Evolutionary conservation across 1,140 invertebrate species (phyloP), one percentile per base, ranked within the genome.

Genomic region (Halesus radiatus): DNA sequence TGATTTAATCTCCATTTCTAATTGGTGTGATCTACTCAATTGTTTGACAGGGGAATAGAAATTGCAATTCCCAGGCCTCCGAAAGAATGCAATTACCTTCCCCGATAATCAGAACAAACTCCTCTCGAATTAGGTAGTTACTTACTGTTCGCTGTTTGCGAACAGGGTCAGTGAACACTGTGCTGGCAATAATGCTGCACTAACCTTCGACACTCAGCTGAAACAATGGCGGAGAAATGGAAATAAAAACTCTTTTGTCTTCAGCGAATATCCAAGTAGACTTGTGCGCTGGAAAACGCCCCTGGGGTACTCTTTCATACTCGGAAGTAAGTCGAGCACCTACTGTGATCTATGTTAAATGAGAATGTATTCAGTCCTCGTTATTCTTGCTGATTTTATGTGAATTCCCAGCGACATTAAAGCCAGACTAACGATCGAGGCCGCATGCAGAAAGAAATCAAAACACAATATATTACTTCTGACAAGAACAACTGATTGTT

Each of bases 141-240:
- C 26, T 29, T 22, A 29, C 60, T 26, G 23, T 32, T 50, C 15
- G 37, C 26, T 16, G 64, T 16, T 68, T 45, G 66, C 37, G 66
- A 70, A 70, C 66, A 70, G 66, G 66, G 66, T 50, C 66, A 70
- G n/a, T 7, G 66, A 70, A 70, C 6, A 70, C 8, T 45, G 29
- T 20, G 16, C 29, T 66, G 22, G 29, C 6, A 45, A n/a, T 10
- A 18, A 37, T 45, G 66, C 66, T 20, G 32, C 45, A 37, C 62
- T 66, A 70, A 70, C 66, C 32, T 70, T 70, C 66, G 37, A 50
- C 37, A 52, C 62, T 45, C 60, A n/a, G 3, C 15, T 52, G 37
- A 23, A 70, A 70, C 66, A 70, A 70, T 70, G 66, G 37, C 37
- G 37, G 66, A 70, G 66, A 70, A 70, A 66, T 66, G 62, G 26